These are phyloP conservation scores for Parazoanthus atlanticus DNA, from an alignment of 92 coral and sea anemone genomes.

Conservation along the genomic window DNA sequence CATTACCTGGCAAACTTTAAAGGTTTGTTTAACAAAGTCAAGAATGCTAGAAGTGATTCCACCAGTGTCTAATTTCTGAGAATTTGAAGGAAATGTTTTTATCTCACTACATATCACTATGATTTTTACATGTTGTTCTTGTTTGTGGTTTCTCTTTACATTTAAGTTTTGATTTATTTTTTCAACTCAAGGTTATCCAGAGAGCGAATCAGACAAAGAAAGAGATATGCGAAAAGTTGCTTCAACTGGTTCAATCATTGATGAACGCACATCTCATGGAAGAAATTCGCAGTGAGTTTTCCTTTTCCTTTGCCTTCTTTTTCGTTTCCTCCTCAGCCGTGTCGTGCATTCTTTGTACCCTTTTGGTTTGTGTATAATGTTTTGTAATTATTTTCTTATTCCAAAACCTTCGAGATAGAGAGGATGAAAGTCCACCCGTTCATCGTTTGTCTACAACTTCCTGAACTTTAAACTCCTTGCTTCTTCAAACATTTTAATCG, in stretches of 20 bases:
- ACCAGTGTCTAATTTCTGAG: too few species aligned
- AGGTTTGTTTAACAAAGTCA: too few species aligned
- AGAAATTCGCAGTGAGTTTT: constrained; percentile 23
- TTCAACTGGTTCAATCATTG: constrained; percentile 38
- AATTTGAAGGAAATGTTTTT: too few species aligned
- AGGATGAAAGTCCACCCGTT: too few species aligned
- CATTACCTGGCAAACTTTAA: too few species aligned
- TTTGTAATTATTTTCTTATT: too few species aligned
- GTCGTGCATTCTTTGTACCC: not conserved
- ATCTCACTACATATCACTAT: too few species aligned
- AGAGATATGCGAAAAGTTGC: constrained; percentile 41
- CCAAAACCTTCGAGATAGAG: not conserved
- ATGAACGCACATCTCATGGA: not conserved
- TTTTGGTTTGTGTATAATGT: not conserved
- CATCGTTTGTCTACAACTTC: not conserved
- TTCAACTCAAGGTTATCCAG: constrained; percentile 6
- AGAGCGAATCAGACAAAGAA: constrained; percentile 14
- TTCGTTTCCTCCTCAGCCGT: not conserved
- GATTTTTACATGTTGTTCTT: too few species aligned
- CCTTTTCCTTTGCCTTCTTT: not conserved
- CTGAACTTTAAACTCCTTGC: too few species aligned
- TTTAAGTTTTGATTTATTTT: not conserved
- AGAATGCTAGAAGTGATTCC: too few species aligned
- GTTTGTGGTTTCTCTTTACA: not conserved
- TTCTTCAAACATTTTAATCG: too few species aligned